phyloP scores from a whole-genome alignment of 2,113 vertebrate genomes.

The Fukomys damarensis region DNA sequence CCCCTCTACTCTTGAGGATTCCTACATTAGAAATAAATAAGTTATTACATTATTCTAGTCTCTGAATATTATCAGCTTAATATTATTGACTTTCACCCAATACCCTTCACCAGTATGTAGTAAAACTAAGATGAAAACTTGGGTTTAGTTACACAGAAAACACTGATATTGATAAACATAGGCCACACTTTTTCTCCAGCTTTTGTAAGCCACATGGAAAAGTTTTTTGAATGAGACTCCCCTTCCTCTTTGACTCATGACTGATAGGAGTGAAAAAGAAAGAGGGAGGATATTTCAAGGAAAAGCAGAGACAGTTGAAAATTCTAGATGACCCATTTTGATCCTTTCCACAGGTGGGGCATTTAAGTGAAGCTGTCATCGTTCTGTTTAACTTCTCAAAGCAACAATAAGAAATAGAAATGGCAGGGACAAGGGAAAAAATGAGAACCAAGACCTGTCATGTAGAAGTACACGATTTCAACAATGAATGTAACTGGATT shows the following conservation, averaged over 20 bases:
- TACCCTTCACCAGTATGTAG: background rate
- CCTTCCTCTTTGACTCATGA: background rate
- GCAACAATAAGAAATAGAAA: background rate
- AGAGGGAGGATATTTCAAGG: background rate
- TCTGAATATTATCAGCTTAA: background rate
- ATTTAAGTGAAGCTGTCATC: background rate
- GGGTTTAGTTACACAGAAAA: background rate
- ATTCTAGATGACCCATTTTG: background rate
- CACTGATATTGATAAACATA: background rate
- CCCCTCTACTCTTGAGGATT: rapidly evolving
- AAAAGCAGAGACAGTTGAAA: background rate
- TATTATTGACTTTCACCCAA: background rate
- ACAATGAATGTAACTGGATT: no score
- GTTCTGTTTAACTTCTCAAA: background rate
- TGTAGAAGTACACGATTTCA: no score
- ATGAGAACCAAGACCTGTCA: no score
- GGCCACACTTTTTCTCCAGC: background rate
- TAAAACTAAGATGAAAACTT: background rate
- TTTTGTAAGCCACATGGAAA: background rate
- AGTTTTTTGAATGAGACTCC: background rate
- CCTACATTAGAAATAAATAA: background rate
- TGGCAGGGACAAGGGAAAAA: no score
- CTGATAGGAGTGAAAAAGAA: background rate
- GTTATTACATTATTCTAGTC: background rate
- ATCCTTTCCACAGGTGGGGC: background rate